A percentile compares a stretch with the other conserved stretches of the same genome.
Conservation (phyloP, 2,888 invertebrate genomes). For the Phyllotreta cruciferae region DNA sequence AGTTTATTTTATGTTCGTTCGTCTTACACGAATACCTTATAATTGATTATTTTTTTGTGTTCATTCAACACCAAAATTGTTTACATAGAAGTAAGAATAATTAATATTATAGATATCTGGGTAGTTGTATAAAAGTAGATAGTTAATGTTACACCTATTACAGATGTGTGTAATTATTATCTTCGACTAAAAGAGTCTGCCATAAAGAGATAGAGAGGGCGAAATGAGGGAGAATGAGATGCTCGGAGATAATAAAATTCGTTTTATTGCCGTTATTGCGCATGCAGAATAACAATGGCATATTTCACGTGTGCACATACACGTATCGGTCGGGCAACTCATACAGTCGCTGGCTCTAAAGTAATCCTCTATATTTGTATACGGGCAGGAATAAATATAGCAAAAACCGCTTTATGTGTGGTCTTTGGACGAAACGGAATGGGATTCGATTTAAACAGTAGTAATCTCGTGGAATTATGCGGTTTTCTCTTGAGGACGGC, state of each 20-base stretch:
- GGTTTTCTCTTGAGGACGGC: constrained; percentile 45
- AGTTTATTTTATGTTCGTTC: too few species aligned
- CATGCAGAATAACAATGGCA: constrained; percentile 38
- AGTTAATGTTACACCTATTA: too few species aligned
- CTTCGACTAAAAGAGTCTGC: too few species aligned
- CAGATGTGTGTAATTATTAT: too few species aligned
- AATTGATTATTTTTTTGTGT: too few species aligned
- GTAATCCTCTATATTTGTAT: constrained; percentile 37
- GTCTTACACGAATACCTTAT: too few species aligned
- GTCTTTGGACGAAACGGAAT: constrained; percentile 44
- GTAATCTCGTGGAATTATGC: constrained; percentile 51
- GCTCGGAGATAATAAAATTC: constrained; percentile 36
- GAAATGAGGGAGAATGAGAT: constrained; percentile 15
- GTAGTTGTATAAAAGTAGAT: too few species aligned
- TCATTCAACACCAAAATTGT: too few species aligned
- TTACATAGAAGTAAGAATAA: too few species aligned
- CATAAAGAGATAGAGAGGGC: too few species aligned
- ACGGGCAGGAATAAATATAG: constrained; percentile 36
- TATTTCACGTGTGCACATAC: constrained; percentile 32
- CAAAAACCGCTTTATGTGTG: constrained; percentile 46
- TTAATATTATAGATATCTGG: too few species aligned
- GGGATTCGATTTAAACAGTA: constrained; percentile 49
- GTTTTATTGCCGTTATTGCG: constrained; percentile 40
- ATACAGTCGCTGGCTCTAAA: constrained; percentile 2
- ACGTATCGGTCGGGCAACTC: too few species aligned